phyloP scores from a whole-genome alignment of 1,140 invertebrate genomes.

The Drosophila jambulina region DNA sequence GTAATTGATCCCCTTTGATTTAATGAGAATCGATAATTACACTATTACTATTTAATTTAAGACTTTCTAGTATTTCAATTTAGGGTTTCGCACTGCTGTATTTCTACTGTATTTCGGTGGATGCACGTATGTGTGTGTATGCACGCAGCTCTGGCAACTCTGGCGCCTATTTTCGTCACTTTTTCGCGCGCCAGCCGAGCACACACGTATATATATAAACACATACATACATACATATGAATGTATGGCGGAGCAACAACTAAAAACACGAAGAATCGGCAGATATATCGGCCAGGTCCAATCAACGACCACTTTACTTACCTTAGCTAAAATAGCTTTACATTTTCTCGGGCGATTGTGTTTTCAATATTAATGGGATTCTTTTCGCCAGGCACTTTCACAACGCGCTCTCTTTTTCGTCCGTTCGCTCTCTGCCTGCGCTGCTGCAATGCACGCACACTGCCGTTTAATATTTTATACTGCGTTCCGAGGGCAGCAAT shows the following conservation, averaged over 20 bases:
- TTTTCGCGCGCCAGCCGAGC: conserved; percentile 71
- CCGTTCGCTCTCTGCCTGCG: conserved; percentile 1
- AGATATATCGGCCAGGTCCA: conserved; percentile 5
- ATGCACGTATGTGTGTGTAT: conserved; percentile 4
- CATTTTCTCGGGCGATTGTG: conserved; percentile 42
- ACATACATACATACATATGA: conserved; percentile 26
- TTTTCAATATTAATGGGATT: conserved; percentile 11
- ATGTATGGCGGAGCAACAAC: conserved; percentile 27
- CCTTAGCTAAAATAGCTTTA: conserved; percentile 32
- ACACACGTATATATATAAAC: conserved; percentile 33
- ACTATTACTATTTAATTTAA: background rate
- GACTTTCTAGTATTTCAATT: background rate
- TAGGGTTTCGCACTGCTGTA: background rate
- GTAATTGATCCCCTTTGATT: background rate
- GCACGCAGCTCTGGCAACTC: conserved; percentile 61
- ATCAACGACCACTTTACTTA: conserved; percentile 18
- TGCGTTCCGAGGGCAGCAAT: background rate
- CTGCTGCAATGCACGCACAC: conserved; percentile 6
- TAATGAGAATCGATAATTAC: too few relatives aligned
- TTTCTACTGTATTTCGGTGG: conserved; percentile 5
- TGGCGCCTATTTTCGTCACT: conserved; percentile 79
- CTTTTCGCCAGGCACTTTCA: conserved; percentile 42
- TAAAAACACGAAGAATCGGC: conserved; percentile 1
- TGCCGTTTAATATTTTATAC: background rate
- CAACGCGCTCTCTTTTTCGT: conserved; percentile 20